Percentiles rank a stretch among this genome's conserved stretches.
These are phyloP conservation scores for Auanema sp. DNA, from an alignment of 2,888 invertebrate genomes.

Conservation along the genomic window DNA sequence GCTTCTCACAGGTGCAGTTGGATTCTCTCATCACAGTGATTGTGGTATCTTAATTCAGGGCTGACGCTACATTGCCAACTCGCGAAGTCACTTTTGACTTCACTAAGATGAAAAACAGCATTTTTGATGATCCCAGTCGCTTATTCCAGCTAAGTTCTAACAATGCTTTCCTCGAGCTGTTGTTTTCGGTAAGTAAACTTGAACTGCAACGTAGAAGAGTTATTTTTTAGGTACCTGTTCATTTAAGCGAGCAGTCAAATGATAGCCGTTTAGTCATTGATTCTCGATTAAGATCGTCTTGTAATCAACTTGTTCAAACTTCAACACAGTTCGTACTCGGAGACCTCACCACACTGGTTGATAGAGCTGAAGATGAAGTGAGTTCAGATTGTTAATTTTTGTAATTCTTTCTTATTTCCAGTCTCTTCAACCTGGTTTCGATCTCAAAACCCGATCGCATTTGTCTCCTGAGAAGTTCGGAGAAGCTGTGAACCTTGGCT, in stretches of 20 bases:
- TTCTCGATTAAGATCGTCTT: constrained; percentile 77
- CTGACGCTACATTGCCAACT: constrained; percentile 74
- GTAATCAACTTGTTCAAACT: constrained; percentile 52
- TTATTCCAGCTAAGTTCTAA: constrained; percentile 84
- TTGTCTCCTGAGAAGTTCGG: constrained; percentile 26
- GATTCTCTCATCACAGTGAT: background rate
- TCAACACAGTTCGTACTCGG: constrained; percentile 48
- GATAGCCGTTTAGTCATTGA: constrained; percentile 97
- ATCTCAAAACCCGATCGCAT: constrained; percentile 29
- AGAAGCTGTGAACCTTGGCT: constrained; percentile 26
- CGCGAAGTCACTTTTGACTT: constrained; percentile 92
- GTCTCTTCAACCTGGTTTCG: constrained; percentile 33
- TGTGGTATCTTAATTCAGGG: constrained; percentile 34
- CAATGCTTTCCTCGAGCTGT: constrained; percentile 88
- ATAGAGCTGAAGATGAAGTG: constrained; percentile 44
- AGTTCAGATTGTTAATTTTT: background rate
- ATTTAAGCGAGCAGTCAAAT: constrained; percentile 85
- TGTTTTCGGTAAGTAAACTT: constrained; percentile 66
- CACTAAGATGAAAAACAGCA: constrained; percentile 77
- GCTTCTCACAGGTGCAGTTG: constrained; percentile 11
- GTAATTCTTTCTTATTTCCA: constrained; percentile 8
- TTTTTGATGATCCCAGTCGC: constrained; percentile 66
- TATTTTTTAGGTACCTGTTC: constrained; percentile 81
- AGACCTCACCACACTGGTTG: constrained; percentile 38
- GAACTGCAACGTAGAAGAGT: background rate